A percentile compares a stretch with the other conserved stretches of the same genome.
These are phyloP conservation scores for Lipophrys pholis DNA, from an alignment of 2,113 vertebrate species.

Conservation along the genomic window DNA sequence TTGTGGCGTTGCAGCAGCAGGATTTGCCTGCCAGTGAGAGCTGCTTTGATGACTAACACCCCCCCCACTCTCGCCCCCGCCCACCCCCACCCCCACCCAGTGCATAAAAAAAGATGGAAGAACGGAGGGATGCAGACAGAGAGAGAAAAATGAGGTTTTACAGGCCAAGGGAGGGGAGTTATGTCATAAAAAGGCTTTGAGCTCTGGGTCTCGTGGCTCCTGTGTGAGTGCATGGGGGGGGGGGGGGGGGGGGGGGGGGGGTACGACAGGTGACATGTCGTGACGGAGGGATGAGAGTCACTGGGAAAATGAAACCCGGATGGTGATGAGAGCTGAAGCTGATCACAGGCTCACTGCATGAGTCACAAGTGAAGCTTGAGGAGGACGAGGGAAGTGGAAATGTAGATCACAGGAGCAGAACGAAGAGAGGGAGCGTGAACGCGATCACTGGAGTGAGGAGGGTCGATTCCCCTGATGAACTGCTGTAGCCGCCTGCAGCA, in stretches of 20 bases:
- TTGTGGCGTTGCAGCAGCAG: slow-evolving; percentile 59
- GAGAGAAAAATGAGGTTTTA: background rate
- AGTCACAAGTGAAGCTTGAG: slow-evolving; percentile 9
- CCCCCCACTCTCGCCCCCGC: slow-evolving; percentile 34
- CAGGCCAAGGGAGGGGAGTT: slow-evolving; percentile 29
- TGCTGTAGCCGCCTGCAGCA: slow-evolving; percentile 45
- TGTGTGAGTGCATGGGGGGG: slow-evolving; percentile 43
- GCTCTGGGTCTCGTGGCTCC: slow-evolving; percentile 52
- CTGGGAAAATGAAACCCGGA: background rate
- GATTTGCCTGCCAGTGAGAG: slow-evolving; percentile 51
- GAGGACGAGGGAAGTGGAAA: background rate
- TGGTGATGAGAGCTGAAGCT: slow-evolving; percentile 1
- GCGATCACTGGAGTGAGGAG: slow-evolving; percentile 38
- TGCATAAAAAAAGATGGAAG: slow-evolving; percentile 9
- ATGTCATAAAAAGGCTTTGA: slow-evolving; percentile 61
- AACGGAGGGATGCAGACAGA: slow-evolving; percentile 32
- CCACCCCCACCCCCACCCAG: background rate
- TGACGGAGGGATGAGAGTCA: background rate
- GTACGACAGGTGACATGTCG: slow-evolving; percentile 18
- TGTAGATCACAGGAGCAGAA: background rate
- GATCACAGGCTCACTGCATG: slow-evolving; percentile 1
- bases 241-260: background rate
- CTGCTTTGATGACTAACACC: slow-evolving; percentile 63
- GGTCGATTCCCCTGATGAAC: slow-evolving; percentile 44
- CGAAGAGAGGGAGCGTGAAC: background rate